Evolutionary conservation across 2,797 vertebrate species (phyloP), one percentile per base, ranked within the genome.

Genomic region (Esox masquinongy): DNA sequence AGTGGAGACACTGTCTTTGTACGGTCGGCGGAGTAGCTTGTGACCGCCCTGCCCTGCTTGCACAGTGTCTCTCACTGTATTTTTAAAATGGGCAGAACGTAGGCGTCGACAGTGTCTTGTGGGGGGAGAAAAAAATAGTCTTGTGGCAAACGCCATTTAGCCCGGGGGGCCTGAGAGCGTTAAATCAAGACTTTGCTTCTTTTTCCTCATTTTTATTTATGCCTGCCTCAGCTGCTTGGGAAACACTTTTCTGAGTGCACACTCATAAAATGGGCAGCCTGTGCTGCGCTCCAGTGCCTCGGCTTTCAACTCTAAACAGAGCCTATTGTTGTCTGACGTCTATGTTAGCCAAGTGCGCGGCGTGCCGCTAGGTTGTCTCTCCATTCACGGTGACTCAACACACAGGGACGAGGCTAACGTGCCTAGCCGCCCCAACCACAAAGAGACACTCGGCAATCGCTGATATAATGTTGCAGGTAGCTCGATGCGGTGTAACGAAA

Each of bases 241-340:
- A 61, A 64, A 64, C 14, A 9, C 34, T n/a, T 9, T 22, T 15
- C 24, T 34, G 47, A 69, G 36, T 56, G 39, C 19, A 63, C 51
- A 49, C 51, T 59, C 34, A 15, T 34, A 31, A 22, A 43, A 39
- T 9, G 39, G 36, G 29, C 66, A 14, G 34, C 2, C 26, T 34
- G 1, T 19, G 22, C 16, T 1, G n/a, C 39, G 74, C 71, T 64
- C 53, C 64, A 43, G 22, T 59, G 74, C 70, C 59, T 68, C 64
- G 69, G 75, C 31, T 72, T 81, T 74, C 36, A 78, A 39, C 36
- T 36, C 56, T n/a, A 17, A 22, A 39, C 74, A 61, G 34, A 68
- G 31, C 56, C 56, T 29, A 16, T 72, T 68, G 70, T 66, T 74
- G 31, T 70, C 70, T 79, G 34, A 31, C 63, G 68, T 76, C 74